Conservation (phyloP, 92 coral and sea anemone genomes). For the Siderastrea radians region DNA sequence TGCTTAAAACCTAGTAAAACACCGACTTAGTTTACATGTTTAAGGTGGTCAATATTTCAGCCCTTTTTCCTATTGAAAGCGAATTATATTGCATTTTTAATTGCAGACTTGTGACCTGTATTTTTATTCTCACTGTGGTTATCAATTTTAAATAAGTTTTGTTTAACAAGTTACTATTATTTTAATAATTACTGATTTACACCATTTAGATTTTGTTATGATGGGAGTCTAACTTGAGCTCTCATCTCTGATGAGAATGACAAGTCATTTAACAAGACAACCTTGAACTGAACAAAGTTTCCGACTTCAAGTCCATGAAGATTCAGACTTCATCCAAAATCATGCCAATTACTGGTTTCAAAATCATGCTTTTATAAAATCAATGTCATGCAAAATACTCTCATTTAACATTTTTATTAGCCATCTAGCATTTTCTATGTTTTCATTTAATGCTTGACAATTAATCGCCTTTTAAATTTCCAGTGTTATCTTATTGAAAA, state of each 20-base stretch:
- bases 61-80: too few relatives aligned
- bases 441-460: too few relatives aligned
- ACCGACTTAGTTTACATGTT: neutral
- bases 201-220: neutral
- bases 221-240: neutral
- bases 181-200: neutral
- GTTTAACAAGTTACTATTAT: neutral
- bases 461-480: neutral
- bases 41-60: neutral
- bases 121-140: neutral
- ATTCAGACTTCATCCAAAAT: constrained; percentile 26
- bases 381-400: neutral
- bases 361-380: neutral
- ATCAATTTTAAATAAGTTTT: neutral
- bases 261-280: constrained; percentile 1
- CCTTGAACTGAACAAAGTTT: neutral
- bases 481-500: neutral
- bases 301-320: neutral
- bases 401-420: neutral
- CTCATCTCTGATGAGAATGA: neutral
- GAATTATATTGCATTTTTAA: too few relatives aligned
- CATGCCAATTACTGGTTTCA: constrained; percentile 39
- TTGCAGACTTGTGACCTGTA: too few relatives aligned
- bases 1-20: neutral
- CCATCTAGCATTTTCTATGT: neutral